Conservation (phyloP, 2,113 vertebrate species). For the Eidolon helvum region DNA sequence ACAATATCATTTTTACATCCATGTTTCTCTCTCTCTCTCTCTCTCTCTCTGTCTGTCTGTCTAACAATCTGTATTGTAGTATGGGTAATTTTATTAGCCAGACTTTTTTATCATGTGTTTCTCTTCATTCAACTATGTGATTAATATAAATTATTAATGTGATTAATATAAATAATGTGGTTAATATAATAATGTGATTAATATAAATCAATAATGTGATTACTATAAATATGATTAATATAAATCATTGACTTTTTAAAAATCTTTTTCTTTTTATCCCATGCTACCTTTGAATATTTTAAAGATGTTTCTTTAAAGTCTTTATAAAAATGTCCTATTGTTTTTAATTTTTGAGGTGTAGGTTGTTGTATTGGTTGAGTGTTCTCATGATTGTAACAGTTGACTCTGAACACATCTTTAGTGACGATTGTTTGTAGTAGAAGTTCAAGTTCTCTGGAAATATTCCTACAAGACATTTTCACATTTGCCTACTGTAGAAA, state of each 20-base stretch:
- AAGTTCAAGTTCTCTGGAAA: not conserved
- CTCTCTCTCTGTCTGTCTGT: not conserved
- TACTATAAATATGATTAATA: too few species aligned
- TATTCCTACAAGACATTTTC: not conserved
- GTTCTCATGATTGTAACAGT: not conserved
- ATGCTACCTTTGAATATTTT: not conserved
- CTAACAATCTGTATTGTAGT: not conserved
- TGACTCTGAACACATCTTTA: not conserved
- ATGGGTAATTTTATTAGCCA: not conserved
- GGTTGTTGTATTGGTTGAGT: not conserved
- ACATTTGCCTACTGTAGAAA: not conserved
- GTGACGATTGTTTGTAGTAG: not conserved
- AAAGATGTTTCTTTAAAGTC: not conserved
- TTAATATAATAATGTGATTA: too few species aligned
- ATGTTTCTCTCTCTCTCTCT: not conserved
- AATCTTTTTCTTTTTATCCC: too few species aligned
- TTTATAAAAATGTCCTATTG: not conserved
- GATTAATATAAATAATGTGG: too few species aligned
- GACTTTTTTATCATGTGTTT: not conserved
- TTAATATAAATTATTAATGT: too few species aligned
- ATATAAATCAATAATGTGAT: too few species aligned
- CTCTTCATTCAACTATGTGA: not conserved
- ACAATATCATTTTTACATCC: not conserved
- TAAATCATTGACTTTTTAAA: too few species aligned
- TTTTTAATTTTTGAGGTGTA: not conserved